Evolutionary conservation across 2,888 invertebrate species (phyloP), one percentile per base, ranked within the genome.

Genomic region (Parnassius apollo): DNA sequence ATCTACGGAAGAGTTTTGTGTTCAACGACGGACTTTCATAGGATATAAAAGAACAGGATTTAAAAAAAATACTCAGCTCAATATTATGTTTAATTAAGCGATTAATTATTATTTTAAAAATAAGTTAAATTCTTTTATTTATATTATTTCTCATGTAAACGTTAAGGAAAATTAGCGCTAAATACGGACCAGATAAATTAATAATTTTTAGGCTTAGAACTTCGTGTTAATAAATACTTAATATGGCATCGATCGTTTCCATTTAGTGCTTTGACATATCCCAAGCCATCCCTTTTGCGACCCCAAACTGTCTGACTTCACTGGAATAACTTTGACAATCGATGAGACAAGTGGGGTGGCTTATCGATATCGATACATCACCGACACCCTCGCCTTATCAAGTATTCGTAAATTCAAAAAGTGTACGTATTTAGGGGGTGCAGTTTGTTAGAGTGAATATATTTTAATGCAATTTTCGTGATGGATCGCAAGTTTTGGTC

Each of bases 221-320:
- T 53, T 8, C n/a, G 11, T 42, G 25, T 58, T 10, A 25, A 51
- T 13, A 42, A 53, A 49, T 57, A 58, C 50, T 57, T 48, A 11
- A 50, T 25, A 25, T 18, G 44, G 58, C 49, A 49, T 53, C 62
- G 54, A 46, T 55, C 61, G 50, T 51, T 58, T 3, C 42, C 54
- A 49, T 48, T 60, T 46, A 7, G 49, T 18, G 48, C 46, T 58
- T 49, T 42, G 18, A 58, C 57, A 58, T 22, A 2, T 18, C 13
- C 50, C 57, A 57, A 48, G n/a, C 11, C 12, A 22, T 22, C 44
- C 59, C 51, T 52, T 49, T n/a, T 58, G 52, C 11, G 25, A 18
- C 12, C 50, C 65, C 58, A 42, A 9, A 45, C n/a, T 9, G 25
- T 46, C n/a, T 68, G 68, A 68, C 68, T 66, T 68, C 66, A 68